Conservation (phyloP, 2,797 vertebrate species). For the Halcyon smyrnensis region DNA sequence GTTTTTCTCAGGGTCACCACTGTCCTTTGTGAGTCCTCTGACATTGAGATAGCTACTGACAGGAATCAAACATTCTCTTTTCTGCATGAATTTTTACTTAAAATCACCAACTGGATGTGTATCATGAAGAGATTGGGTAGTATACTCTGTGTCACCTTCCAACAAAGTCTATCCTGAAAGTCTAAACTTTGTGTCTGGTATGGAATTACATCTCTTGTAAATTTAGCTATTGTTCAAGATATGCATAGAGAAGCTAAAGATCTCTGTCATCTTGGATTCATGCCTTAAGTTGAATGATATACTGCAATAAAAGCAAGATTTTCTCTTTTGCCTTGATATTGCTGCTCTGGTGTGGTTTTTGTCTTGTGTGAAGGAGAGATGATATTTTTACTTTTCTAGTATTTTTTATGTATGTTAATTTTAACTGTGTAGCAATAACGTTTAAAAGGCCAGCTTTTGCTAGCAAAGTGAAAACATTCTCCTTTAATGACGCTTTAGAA, state of each 20-base stretch:
- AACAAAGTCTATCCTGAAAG: neutral
- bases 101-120: neutral
- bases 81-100: neutral
- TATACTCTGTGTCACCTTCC: neutral
- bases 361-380: neutral
- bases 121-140: neutral
- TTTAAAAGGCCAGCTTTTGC: neutral
- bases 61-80: neutral
- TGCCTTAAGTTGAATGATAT: neutral
- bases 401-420: neutral
- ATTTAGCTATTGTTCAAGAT: neutral
- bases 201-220: neutral
- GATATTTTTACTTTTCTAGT: neutral
- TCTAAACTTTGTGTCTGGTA: neutral
- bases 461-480: constrained; percentile 6
- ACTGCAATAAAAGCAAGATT: neutral
- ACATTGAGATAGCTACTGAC: neutral
- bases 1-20: neutral
- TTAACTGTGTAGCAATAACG: neutral
- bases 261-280: neutral
- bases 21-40: neutral
- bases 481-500: constrained; percentile 14
- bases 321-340: neutral
- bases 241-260: neutral
- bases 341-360: neutral